Conservation (phyloP, 1,140 invertebrate genomes). For the Philopotamus ludificatus region DNA sequence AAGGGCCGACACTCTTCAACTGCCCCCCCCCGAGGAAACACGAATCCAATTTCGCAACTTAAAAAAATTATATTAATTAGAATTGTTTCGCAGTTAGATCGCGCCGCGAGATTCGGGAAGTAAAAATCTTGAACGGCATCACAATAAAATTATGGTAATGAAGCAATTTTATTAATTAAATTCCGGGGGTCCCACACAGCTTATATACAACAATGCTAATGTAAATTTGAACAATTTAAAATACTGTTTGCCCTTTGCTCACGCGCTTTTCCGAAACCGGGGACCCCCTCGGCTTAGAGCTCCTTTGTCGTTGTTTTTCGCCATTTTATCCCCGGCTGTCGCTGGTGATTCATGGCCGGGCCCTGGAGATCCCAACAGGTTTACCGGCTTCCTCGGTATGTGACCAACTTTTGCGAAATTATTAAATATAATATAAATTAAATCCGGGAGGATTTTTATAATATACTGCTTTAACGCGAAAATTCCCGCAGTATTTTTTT, state of each 20-base stretch:
- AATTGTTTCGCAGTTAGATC: too few species aligned
- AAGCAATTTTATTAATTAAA: slow-evolving; percentile 30
- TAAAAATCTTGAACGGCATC: neutral
- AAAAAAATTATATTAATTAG: too few species aligned
- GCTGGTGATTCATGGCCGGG: slow-evolving; percentile 31
- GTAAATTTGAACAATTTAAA: slow-evolving; percentile 36
- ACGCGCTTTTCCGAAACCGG: slow-evolving; percentile 19
- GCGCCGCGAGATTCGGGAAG: too few species aligned
- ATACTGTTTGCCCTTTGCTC: slow-evolving; percentile 29
- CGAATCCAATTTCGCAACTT: too few species aligned
- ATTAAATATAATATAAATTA: too few species aligned
- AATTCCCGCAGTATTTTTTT: too few species aligned
- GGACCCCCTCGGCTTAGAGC: slow-evolving; percentile 31
- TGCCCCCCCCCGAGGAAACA: neutral
- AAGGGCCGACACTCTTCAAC: slow-evolving; percentile 8
- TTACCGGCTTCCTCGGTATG: too few species aligned
- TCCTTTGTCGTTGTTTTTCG: slow-evolving; percentile 38
- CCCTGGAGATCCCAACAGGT: neutral
- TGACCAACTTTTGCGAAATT: too few species aligned
- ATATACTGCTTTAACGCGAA: too few species aligned
- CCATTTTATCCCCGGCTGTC: slow-evolving; percentile 33
- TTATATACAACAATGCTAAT: slow-evolving; percentile 38
- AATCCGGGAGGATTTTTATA: too few species aligned
- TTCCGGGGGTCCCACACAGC: slow-evolving; percentile 27
- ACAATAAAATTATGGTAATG: slow-evolving; percentile 23